Conservation (phyloP, 92 coral and sea anemone species). For the Micromussa lordhowensis region DNA sequence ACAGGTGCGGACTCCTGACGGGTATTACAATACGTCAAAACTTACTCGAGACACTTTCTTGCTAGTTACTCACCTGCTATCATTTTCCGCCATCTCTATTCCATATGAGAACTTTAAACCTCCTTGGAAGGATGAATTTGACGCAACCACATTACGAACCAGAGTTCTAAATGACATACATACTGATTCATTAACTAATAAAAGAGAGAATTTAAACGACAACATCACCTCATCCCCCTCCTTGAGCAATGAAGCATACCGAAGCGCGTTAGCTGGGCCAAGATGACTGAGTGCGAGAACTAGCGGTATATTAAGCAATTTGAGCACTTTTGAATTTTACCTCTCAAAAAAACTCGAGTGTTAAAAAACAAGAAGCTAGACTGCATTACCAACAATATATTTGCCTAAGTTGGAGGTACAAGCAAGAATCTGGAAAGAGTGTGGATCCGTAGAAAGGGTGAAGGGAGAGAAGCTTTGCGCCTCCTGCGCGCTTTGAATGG, state of each 20-base stretch:
- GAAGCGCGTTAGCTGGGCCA: not conserved
- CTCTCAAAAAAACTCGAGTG: not conserved
- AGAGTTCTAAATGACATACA: slow-evolving; percentile 60
- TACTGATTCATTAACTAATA: not conserved
- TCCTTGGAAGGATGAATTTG: slow-evolving; percentile 75
- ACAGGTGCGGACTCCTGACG: too few relatives aligned
- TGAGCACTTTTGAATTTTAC: not conserved
- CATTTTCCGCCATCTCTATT: slow-evolving; percentile 73
- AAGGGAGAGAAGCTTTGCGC: not conserved
- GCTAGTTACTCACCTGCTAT: slow-evolving; percentile 57
- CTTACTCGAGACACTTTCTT: too few relatives aligned
- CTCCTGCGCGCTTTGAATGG: not conserved
- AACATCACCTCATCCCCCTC: not conserved
- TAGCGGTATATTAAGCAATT: not conserved
- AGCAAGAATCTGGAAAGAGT: not conserved
- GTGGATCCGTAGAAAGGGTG: not conserved
- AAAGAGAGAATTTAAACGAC: not conserved
- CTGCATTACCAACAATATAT: not conserved
- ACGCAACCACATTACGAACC: slow-evolving; percentile 43
- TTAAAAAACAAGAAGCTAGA: not conserved
- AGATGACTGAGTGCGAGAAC: not conserved
- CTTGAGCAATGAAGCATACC: not conserved
- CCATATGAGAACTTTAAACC: slow-evolving; percentile 78
- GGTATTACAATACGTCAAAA: too few relatives aligned
- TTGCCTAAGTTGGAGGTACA: not conserved